A percentile compares a stretch with the other conserved stretches of the same genome.
phyloP scores from a whole-genome alignment of 2,888 invertebrate genomes.

The Parapristionchus giblindavisi region DNA sequence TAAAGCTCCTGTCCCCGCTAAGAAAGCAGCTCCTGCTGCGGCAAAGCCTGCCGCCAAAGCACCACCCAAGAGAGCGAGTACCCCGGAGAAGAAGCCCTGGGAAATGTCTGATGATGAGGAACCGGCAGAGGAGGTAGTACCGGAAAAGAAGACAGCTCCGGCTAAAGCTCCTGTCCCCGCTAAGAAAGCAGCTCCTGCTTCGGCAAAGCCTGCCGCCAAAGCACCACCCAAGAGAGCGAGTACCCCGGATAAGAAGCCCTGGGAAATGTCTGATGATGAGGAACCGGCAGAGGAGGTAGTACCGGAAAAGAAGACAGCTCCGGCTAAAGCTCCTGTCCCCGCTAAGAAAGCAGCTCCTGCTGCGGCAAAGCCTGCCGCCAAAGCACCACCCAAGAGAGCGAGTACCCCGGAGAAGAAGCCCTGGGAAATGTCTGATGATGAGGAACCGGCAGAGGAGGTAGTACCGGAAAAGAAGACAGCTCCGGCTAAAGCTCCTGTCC shows the following conservation, averaged over 20 bases:
- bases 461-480: neutral
- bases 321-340: neutral
- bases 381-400: neutral
- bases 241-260: neutral
- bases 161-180: constrained; percentile 6
- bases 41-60: neutral
- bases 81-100: constrained; percentile 13
- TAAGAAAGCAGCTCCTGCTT: neutral
- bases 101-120: constrained; percentile 25
- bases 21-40: neutral
- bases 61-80: neutral
- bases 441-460: constrained; percentile 10
- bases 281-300: neutral
- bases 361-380: neutral
- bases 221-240: neutral
- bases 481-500: constrained; percentile 8
- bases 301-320: neutral
- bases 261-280: constrained; percentile 14
- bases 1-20: constrained; percentile 5
- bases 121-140: constrained; percentile 1
- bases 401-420: neutral
- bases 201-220: neutral
- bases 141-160: neutral
- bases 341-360: neutral
- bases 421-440: constrained; percentile 21